phyloP scores from a whole-genome alignment of 2,888 invertebrate species.

The Oscheius sp. region DNA sequence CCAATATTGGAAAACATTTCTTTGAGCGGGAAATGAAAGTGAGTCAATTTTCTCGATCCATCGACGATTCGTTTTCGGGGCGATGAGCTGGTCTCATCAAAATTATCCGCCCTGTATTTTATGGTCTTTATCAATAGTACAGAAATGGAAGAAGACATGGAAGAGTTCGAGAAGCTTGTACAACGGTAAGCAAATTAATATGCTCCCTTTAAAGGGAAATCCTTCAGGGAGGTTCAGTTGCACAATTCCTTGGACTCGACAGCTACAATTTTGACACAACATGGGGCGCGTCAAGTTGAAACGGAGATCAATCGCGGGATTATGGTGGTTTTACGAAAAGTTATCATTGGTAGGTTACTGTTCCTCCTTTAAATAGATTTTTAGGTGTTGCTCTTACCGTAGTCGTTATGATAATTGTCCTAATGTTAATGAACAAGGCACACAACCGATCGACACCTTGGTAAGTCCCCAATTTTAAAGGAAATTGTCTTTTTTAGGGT shows the following conservation, averaged over 20 bases:
- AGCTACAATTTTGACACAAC: conserved; percentile 45
- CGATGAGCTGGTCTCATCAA: conserved; percentile 39
- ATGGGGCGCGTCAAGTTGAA: conserved; percentile 53
- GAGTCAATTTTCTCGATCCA: neutral
- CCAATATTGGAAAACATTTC: conserved; percentile 64
- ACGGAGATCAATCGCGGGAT: conserved; percentile 43
- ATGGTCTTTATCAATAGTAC: conserved; percentile 57
- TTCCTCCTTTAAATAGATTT: neutral
- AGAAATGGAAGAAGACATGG: conserved; percentile 45
- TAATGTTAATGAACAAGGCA: conserved; percentile 11
- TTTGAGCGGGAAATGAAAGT: conserved; percentile 37
- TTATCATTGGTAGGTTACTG: conserved; percentile 4
- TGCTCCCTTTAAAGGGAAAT: neutral
- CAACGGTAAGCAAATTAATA: conserved; percentile 31
- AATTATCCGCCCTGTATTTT: conserved; percentile 56
- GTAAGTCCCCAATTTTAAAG: neutral
- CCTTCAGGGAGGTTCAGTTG: conserved; percentile 42
- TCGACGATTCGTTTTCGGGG: conserved; percentile 14
- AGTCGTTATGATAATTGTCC: neutral
- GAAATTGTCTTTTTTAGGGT: conserved; percentile 4
- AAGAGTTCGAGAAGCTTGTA: conserved; percentile 46
- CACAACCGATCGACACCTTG: conserved; percentile 17
- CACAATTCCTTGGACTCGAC: conserved; percentile 42
- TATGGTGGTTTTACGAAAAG: neutral
- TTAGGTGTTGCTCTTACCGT: neutral